These are phyloP conservation scores for Heterocephalus glaber DNA, from an alignment of 2,113 vertebrate species.

Conservation along the genomic window DNA sequence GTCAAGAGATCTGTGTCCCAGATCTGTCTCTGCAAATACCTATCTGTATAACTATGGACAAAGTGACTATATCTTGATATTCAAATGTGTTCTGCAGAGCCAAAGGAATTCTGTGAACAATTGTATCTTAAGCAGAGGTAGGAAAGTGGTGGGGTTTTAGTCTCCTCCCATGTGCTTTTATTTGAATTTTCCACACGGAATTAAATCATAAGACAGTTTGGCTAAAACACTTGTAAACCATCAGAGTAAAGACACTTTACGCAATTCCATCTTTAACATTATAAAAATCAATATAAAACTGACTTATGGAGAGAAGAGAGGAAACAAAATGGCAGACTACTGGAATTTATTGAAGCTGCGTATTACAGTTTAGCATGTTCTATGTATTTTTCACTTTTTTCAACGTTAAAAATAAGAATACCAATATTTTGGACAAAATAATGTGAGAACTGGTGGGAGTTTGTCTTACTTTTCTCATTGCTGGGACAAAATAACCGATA, in stretches of 20 bases:
- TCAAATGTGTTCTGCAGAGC: not conserved
- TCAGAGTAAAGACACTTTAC: not conserved
- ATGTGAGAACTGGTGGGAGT: not conserved
- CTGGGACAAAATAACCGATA: no score
- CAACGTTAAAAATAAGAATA: not conserved
- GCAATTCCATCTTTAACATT: not conserved
- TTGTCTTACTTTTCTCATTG: no score
- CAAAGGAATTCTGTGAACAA: not conserved
- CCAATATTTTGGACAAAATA: not conserved
- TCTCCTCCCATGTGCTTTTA: not conserved
- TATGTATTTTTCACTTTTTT: not conserved
- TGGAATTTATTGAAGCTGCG: not conserved
- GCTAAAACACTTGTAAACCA: not conserved
- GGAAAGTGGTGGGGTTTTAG: not conserved
- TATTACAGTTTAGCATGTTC: not conserved
- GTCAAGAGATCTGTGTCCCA: not conserved
- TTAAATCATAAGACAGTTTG: not conserved
- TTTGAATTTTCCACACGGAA: not conserved
- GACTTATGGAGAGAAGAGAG: not conserved
- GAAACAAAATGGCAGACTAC: not conserved
- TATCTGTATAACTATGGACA: not conserved
- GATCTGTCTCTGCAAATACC: not conserved
- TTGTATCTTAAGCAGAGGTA: not conserved
- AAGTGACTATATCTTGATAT: not conserved
- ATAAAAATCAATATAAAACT: not conserved